A percentile compares a stretch with the other conserved stretches of the same genome.
Evolutionary conservation across 2,113 vertebrate species (phyloP).

Genomic region (Leptodactylus fuscus): DNA sequence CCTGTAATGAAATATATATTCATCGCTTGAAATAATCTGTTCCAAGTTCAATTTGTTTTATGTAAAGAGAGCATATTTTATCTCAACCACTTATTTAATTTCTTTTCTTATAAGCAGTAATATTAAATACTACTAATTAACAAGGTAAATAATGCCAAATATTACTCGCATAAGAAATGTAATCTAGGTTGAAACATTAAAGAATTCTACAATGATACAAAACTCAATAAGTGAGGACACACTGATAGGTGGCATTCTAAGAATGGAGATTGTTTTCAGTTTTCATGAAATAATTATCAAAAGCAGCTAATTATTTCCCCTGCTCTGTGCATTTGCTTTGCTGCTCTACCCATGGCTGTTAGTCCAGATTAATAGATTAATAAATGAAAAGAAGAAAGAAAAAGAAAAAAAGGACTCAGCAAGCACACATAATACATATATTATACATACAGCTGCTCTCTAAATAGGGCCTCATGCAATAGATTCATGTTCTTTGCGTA

Average conservation of each 20-base stretch:
- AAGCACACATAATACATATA: constrained; percentile 10
- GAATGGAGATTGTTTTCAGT: constrained; percentile 32
- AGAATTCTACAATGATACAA: neutral
- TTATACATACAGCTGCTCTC: constrained; percentile 18
- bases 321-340: constrained; percentile 14
- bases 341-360: constrained; percentile 28
- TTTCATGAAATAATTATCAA: constrained; percentile 49
- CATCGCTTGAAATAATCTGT: no score
- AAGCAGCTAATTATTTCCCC: constrained; percentile 26
- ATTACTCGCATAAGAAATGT: no score
- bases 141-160: no score
- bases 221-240: neutral
- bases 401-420: neutral
- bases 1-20: no score
- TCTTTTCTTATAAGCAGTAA: no score
- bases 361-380: constrained; percentile 43
- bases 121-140: no score
- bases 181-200: constrained; percentile 18
- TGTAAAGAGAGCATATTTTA: no score
- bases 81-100: no score
- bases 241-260: neutral
- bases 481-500: constrained; percentile 6
- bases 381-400: constrained; percentile 7
- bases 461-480: constrained; percentile 31
- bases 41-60: no score